phyloP scores from a whole-genome alignment of 1,140 invertebrate species.

The Drosophila ogumai region DNA sequence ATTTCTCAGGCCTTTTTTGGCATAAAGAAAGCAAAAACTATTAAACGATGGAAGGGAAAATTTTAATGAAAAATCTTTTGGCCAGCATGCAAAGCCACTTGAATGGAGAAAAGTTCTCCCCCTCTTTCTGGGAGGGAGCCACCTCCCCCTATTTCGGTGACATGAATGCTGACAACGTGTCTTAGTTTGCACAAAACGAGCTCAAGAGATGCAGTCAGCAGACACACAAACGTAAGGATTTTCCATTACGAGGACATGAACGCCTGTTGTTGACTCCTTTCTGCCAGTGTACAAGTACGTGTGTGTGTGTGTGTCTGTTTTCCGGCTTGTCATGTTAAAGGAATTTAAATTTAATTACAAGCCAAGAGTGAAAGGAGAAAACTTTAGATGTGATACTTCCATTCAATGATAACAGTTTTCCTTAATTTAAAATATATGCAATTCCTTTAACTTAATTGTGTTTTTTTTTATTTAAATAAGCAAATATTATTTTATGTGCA shows the following conservation, averaged over 20 bases:
- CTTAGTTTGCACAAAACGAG: conserved; percentile 83
- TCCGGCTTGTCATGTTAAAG: conserved; percentile 75
- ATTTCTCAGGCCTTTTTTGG: conserved; percentile 20
- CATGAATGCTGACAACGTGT: conserved; percentile 83
- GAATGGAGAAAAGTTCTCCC: conserved; percentile 24
- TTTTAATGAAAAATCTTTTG: conserved; percentile 81
- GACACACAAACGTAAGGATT: conserved; percentile 30
- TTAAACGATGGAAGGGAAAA: conserved; percentile 60
- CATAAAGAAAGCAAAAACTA: conserved; percentile 50
- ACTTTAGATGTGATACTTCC: too few relatives aligned
- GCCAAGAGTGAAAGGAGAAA: conserved; percentile 10
- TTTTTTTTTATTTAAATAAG: too few relatives aligned
- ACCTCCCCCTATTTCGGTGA: conserved; percentile 38
- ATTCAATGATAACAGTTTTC: not conserved
- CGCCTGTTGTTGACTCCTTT: conserved; percentile 50
- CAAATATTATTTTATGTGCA: not conserved
- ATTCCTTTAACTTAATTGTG: not conserved
- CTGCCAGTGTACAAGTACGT: conserved; percentile 13
- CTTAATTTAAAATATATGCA: not conserved
- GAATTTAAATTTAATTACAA: conserved; percentile 83
- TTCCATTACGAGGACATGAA: conserved; percentile 48
- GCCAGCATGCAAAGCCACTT: conserved; percentile 66
- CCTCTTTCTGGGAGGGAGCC: not conserved
- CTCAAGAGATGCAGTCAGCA: conserved; percentile 62
- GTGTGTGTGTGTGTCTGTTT: conserved; percentile 45